Evolutionary conservation across 2,113 vertebrate species (phyloP).

Genomic region (Galbula dea): DNA sequence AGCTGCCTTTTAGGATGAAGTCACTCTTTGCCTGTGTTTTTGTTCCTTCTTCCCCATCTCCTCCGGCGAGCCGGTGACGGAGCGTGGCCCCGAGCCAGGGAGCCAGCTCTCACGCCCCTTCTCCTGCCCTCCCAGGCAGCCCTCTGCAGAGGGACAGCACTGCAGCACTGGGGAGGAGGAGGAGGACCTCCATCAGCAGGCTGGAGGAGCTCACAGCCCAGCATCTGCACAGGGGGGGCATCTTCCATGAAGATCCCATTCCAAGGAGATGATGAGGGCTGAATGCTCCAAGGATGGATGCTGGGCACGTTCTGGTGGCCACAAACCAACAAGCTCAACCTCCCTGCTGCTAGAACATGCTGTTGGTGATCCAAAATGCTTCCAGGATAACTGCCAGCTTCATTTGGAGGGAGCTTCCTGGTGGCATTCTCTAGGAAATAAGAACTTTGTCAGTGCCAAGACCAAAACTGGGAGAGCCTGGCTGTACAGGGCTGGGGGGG

Average conservation of each 20-base stretch:
- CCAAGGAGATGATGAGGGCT: neutral
- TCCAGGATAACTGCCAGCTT: neutral
- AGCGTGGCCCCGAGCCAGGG: neutral
- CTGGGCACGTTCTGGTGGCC: neutral
- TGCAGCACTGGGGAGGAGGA: neutral
- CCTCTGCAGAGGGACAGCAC: neutral
- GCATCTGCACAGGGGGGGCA: accelerated
- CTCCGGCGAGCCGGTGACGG: neutral
- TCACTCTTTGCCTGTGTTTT: slow-evolving; percentile 40
- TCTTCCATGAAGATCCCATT: neutral
- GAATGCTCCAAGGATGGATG: neutral
- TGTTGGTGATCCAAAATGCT: neutral
- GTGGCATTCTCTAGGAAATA: neutral
- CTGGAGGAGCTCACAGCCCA: neutral
- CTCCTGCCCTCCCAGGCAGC: neutral
- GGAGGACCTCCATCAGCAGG: neutral
- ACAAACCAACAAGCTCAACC: accelerated
- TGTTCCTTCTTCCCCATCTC: neutral
- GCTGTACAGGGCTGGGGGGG: accelerated
- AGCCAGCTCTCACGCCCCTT: slow-evolving; percentile 11
- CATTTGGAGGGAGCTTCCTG: neutral
- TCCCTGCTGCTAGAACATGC: accelerated
- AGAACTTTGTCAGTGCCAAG: neutral
- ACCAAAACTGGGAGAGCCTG: neutral
- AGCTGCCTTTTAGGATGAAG: slow-evolving; percentile 56